These are phyloP conservation scores for Miniopterus natalensis DNA, from an alignment of 2,113 vertebrate species.

Conservation along the genomic window DNA sequence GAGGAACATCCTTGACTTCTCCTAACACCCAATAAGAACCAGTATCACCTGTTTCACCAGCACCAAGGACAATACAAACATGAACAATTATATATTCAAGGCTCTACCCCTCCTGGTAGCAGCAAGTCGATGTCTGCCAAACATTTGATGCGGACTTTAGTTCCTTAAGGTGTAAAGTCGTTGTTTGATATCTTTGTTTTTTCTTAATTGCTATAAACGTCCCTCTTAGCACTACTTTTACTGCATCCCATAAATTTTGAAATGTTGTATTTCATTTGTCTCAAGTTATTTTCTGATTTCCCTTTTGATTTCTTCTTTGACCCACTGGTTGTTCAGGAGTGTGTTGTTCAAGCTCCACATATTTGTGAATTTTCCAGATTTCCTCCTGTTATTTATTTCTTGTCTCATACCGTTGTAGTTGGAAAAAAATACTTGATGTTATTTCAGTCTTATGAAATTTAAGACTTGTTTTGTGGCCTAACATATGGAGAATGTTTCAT, in stretches of 20 bases:
- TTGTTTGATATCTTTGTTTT: not conserved
- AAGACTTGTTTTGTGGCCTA: slow-evolving; percentile 7
- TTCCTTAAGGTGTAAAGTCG: not conserved
- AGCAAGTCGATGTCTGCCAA: not conserved
- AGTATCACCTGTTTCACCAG: not conserved
- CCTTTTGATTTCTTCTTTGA: not conserved
- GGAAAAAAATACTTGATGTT: not conserved
- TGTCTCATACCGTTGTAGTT: not conserved
- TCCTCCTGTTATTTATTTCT: not conserved
- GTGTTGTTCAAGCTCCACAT: not conserved
- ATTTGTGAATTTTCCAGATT: not conserved
- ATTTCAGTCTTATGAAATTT: not conserved
- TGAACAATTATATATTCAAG: not conserved
- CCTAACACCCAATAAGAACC: not conserved
- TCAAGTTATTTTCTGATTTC: not conserved
- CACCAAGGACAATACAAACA: not conserved
- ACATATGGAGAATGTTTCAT: not conserved
- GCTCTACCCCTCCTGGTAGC: not conserved
- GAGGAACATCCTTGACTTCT: not conserved
- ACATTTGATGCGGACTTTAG: not conserved
- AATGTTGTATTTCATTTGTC: not conserved
- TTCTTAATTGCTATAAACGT: not conserved
- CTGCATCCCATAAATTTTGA: not conserved
- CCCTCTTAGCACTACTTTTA: not conserved
- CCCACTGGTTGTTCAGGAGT: not conserved